phyloP scores from a whole-genome alignment of 2,797 vertebrate species.

The Chelidonichthys spinosus region DNA sequence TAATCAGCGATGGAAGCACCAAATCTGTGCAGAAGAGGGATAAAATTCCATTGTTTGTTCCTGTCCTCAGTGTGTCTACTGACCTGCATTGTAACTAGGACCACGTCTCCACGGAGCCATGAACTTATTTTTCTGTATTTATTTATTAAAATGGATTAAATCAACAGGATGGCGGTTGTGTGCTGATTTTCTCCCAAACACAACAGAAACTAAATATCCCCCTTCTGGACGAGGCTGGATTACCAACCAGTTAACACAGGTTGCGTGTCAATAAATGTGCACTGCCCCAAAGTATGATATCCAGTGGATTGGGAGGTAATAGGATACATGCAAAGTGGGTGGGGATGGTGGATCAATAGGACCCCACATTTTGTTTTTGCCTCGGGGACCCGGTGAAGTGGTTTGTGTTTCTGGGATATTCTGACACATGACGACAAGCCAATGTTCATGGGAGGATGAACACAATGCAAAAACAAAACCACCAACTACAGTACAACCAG shows the following conservation, averaged over 20 bases:
- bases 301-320: too few relatives aligned
- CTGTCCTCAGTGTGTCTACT: constrained; percentile 50
- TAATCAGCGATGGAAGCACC: constrained; percentile 47
- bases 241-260: background rate
- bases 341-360: too few relatives aligned
- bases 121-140: constrained; percentile 87
- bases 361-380: too few relatives aligned
- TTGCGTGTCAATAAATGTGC: too few relatives aligned
- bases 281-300: too few relatives aligned
- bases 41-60: constrained; percentile 53
- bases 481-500: too few relatives aligned
- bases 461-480: too few relatives aligned
- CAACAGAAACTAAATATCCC: background rate
- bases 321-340: too few relatives aligned
- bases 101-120: constrained; percentile 67
- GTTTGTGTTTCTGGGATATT: too few relatives aligned
- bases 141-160: constrained; percentile 86
- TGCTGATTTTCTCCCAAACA: constrained; percentile 45
- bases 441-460: too few relatives aligned
- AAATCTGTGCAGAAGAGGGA: constrained; percentile 53
- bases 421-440: too few relatives aligned
- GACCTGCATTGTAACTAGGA: constrained; percentile 78
- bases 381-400: too few relatives aligned
- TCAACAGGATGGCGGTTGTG: constrained; percentile 24
- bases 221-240: background rate